Evolutionary conservation across 2,113 vertebrate species (phyloP).

Genomic region (Cyphomyrus discorhynchus): DNA sequence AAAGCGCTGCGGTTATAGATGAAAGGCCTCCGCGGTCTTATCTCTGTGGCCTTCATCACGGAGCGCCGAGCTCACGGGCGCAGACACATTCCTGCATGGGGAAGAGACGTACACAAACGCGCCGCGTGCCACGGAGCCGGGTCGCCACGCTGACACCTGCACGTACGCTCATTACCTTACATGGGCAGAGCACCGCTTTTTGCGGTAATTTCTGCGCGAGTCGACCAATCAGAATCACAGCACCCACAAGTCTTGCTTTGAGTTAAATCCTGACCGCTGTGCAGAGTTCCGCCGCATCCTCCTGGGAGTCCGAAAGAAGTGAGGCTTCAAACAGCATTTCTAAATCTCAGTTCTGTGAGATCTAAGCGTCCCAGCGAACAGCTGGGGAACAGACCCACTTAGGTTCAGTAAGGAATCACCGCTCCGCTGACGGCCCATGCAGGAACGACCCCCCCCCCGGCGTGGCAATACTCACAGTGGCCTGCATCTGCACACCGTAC

Average conservation of each 20-base stretch:
- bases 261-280: background rate
- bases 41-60: background rate
- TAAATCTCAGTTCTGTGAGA: background rate
- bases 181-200: background rate
- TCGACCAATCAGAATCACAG: background rate
- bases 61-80: background rate
- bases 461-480: slow-evolving; percentile 63
- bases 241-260: background rate
- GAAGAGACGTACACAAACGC: background rate
- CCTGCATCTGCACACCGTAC: slow-evolving; percentile 63
- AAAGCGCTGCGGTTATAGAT: background rate
- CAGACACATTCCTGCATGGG: slow-evolving; percentile 2
- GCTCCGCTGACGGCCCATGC: background rate
- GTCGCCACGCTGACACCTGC: background rate
- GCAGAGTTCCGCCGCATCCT: background rate
- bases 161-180: background rate
- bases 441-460: background rate
- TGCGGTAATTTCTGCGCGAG: background rate
- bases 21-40: background rate
- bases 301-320: background rate
- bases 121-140: background rate
- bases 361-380: background rate
- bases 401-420: background rate
- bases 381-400: slow-evolving; percentile 8
- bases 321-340: background rate